A percentile compares a stretch with the other conserved stretches of the same genome.
phyloP scores from a whole-genome alignment of 2,113 vertebrate genomes.

The Pachyramphus minor region DNA sequence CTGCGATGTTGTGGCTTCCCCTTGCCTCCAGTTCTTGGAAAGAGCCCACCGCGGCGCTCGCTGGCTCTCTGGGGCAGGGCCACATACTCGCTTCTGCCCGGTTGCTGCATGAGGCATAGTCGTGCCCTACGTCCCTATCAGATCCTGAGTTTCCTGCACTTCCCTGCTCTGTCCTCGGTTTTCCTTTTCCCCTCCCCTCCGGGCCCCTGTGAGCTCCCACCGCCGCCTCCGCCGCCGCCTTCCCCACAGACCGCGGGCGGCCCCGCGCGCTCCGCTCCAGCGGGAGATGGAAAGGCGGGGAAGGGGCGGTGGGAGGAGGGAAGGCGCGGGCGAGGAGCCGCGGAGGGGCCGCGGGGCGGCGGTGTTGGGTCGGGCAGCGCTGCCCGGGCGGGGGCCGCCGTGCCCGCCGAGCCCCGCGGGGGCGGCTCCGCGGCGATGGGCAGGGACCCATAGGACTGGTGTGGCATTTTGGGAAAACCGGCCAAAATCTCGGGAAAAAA shows the following conservation, averaged over 20 bases:
- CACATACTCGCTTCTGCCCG: not conserved
- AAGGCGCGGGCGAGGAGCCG: not conserved
- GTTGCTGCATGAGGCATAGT: not conserved
- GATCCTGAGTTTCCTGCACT: not conserved
- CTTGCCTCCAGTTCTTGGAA: not conserved
- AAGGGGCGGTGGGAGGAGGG: too few species aligned
- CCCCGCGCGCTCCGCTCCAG: not conserved
- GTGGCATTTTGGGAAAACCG: not conserved
- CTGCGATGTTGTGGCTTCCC: not conserved
- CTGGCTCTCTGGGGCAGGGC: not conserved
- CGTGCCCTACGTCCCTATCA: accelerated
- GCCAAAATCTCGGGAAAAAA: not conserved
- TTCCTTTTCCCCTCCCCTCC: not conserved
- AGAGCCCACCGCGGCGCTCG: not conserved
- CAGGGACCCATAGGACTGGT: not conserved
- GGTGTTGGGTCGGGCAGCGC: not conserved
- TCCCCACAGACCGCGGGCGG: not conserved
- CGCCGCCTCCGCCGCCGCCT: not conserved
- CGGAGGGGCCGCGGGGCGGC: not conserved
- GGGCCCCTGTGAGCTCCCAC: not conserved
- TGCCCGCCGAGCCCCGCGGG: not conserved
- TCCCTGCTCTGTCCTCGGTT: not conserved
- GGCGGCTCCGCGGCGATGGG: not conserved
- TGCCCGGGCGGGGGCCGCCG: too few species aligned
- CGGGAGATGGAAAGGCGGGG: too few species aligned